Evolutionary conservation across 2,797 vertebrate genomes (phyloP).

Genomic region (Acanthornis magna): DNA sequence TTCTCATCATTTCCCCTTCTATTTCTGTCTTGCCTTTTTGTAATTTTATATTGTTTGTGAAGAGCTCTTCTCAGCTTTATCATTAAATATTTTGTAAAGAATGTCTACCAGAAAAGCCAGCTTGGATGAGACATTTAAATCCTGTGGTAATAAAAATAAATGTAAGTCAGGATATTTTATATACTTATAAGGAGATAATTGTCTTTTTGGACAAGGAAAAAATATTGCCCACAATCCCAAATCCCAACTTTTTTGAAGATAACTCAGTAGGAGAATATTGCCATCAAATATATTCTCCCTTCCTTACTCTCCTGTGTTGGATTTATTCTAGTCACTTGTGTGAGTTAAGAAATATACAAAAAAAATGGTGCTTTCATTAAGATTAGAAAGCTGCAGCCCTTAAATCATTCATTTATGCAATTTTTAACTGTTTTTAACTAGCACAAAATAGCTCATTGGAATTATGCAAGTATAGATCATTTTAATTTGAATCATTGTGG

Average conservation of each 20-base stretch:
- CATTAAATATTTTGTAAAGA: background rate
- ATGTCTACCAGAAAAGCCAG: background rate
- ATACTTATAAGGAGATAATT: background rate
- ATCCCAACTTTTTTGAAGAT: background rate
- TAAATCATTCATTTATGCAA: conserved; percentile 76
- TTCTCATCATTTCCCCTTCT: background rate
- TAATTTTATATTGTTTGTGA: background rate
- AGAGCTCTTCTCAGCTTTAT: background rate
- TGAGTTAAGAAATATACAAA: conserved; percentile 42
- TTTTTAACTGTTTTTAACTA: conserved; percentile 80
- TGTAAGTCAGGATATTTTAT: background rate
- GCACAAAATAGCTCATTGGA: conserved; percentile 73
- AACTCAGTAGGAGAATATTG: conserved; percentile 6
- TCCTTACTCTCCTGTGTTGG: background rate
- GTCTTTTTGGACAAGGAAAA: background rate
- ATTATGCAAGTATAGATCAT: conserved; percentile 78
- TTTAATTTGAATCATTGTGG: conserved; percentile 79
- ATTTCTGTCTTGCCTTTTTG: background rate
- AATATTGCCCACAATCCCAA: background rate
- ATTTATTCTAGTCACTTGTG: conserved; percentile 54
- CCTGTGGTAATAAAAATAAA: background rate
- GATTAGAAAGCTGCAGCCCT: conserved; percentile 61
- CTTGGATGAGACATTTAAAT: background rate
- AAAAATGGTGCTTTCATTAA: conserved; percentile 66
- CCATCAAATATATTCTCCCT: background rate